Percentiles rank a stretch among this genome's conserved stretches.
Conservation (phyloP, 2,797 vertebrate genomes). For the Ctenochaetus hawaiiensis region DNA sequence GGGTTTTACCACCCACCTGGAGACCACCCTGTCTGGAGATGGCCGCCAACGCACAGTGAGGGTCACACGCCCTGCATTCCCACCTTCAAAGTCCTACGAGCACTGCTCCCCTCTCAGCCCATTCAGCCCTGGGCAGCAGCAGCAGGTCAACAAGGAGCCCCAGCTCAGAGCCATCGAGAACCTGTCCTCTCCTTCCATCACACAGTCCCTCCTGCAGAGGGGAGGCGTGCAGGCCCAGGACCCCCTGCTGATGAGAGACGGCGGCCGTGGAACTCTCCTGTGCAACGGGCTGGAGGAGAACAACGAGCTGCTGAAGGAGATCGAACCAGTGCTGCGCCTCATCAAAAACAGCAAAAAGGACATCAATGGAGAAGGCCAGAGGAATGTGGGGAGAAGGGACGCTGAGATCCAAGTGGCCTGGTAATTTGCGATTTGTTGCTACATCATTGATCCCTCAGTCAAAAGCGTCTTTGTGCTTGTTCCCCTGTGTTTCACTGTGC, state of each 20-base stretch:
- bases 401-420: conserved; percentile 94
- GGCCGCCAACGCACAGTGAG: conserved; percentile 94
- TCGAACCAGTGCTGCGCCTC: conserved; percentile 93
- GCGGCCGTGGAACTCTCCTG: conserved; percentile 68
- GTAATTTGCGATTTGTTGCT: conserved; percentile 81
- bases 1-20: conserved; percentile 96
- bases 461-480: conserved; percentile 41
- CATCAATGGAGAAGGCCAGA: conserved; percentile 84
- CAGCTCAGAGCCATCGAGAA: conserved; percentile 84
- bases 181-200: conserved; percentile 82
- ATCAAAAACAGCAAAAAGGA: conserved; percentile 88
- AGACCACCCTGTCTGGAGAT: conserved; percentile 93
- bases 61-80: conserved; percentile 89
- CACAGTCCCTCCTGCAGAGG: conserved; percentile 75
- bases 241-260: conserved; percentile 78
- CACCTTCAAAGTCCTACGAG: conserved; percentile 83
- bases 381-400: conserved; percentile 87
- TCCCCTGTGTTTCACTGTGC: background rate
- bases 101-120: conserved; percentile 82
- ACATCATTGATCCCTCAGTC: conserved; percentile 42
- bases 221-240: conserved; percentile 80
- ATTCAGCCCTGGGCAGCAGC: conserved; percentile 63
- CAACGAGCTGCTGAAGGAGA: conserved; percentile 93
- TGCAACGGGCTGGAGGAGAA: conserved; percentile 89
- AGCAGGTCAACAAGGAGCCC: conserved; percentile 85